These are phyloP conservation scores for Eudasyphora cyanicolor DNA, from an alignment of 2,888 invertebrate genomes.

Conservation along the genomic window DNA sequence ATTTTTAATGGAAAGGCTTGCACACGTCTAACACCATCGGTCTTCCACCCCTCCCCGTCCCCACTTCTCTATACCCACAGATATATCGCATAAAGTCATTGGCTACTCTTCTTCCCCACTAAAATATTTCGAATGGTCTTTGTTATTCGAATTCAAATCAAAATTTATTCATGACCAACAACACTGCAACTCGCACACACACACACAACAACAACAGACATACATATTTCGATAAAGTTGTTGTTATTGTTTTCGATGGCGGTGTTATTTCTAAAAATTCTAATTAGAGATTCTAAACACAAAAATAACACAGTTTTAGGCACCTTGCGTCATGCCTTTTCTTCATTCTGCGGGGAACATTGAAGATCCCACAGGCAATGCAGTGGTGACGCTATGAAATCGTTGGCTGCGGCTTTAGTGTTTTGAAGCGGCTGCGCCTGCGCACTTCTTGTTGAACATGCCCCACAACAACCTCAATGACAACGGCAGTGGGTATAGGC, in stretches of 20 bases:
- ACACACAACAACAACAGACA: slow-evolving; percentile 36
- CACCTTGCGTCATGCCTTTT: slow-evolving; percentile 59
- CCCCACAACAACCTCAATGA: neutral
- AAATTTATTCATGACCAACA: slow-evolving; percentile 19
- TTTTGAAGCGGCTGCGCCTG: neutral
- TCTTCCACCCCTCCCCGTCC: neutral
- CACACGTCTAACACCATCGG: no score
- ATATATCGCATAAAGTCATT: neutral
- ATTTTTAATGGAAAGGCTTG: slow-evolving; percentile 7
- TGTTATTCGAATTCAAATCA: neutral
- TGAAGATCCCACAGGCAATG: neutral
- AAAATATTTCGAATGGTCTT: slow-evolving; percentile 2
- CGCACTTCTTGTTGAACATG: neutral
- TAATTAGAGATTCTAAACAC: slow-evolving; percentile 62
- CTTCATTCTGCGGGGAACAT: neutral
- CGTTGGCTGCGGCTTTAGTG: neutral
- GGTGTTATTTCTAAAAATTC: slow-evolving; percentile 22
- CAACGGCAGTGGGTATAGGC: no score
- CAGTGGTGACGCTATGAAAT: no score
- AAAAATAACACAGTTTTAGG: slow-evolving; percentile 60
- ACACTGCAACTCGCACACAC: slow-evolving; percentile 44
- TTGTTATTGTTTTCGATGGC: slow-evolving; percentile 13
- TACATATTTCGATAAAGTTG: slow-evolving; percentile 41
- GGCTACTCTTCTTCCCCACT: neutral
- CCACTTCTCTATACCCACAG: neutral